A percentile compares a stretch with the other conserved stretches of the same genome.
Evolutionary conservation across 37 sponge, comb jelly and placozoan species (phyloP).

Genomic region (Halichondria panicea): DNA sequence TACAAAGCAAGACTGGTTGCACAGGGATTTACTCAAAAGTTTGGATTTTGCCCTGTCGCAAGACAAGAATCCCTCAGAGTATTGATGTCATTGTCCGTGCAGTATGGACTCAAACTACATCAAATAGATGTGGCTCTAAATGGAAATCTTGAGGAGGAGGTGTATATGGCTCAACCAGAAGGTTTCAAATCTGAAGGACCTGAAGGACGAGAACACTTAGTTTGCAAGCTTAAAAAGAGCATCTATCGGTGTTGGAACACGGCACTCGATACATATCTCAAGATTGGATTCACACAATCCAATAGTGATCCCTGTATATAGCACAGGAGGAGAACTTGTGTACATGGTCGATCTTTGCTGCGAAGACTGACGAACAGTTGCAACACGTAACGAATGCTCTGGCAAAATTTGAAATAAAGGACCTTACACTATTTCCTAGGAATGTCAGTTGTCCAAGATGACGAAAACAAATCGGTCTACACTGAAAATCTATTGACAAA

Average conservation of each 20-base stretch:
- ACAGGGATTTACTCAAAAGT: conserved; percentile 59
- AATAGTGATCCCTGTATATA: conserved; percentile 67
- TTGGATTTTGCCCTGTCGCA: conserved; percentile 67
- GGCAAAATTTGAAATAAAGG: conserved; percentile 43
- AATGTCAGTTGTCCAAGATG: conserved; percentile 41
- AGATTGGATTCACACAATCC: conserved; percentile 51
- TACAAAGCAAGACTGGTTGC: conserved; percentile 61
- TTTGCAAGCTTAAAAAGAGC: conserved; percentile 43
- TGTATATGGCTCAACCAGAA: conserved; percentile 64
- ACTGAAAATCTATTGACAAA: conserved; percentile 58
- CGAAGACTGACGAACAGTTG: conserved; percentile 11
- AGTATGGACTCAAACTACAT: conserved; percentile 57
- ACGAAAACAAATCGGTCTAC: conserved; percentile 25
- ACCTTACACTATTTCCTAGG: conserved; percentile 63
- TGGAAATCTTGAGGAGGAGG: conserved; percentile 50
- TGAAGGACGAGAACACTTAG: conserved; percentile 37
- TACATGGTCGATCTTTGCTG: conserved; percentile 41
- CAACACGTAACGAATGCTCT: conserved; percentile 42
- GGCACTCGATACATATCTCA: conserved; percentile 46
- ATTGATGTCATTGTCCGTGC: conserved; percentile 48
- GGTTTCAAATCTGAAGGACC: conserved; percentile 23
- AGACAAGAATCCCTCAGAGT: conserved; percentile 46
- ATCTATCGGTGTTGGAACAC: conserved; percentile 66
- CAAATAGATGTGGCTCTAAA: conserved; percentile 65
- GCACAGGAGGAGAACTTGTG: conserved; percentile 15